Percentiles rank a stretch among this genome's conserved stretches.
Conservation (phyloP, 1,140 invertebrate species). For the Brachystomella parvula region DNA sequence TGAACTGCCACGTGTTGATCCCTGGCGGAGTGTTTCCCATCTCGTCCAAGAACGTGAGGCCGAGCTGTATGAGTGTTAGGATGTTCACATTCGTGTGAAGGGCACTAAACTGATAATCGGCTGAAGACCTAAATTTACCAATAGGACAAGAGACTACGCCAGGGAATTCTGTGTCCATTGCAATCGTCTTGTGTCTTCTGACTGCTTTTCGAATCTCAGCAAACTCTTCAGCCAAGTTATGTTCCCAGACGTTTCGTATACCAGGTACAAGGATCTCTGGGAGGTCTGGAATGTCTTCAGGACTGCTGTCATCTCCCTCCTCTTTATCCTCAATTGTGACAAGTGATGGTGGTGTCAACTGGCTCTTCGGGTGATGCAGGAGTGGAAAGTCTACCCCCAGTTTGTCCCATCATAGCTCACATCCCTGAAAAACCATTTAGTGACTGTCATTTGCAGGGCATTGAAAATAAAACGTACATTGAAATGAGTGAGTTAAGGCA, state of each 20-base stretch:
- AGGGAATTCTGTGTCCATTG: slow-evolving; percentile 99
- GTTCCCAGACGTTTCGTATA: slow-evolving; percentile 93
- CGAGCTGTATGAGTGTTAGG: slow-evolving; percentile 88
- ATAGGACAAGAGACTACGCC: slow-evolving; percentile 98
- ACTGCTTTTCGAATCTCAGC: slow-evolving; percentile 83
- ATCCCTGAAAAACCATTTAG: too few species aligned
- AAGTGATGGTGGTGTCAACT: too few species aligned
- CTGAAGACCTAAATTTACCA: slow-evolving; percentile 87
- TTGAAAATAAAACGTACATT: too few species aligned
- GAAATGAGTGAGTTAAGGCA: too few species aligned
- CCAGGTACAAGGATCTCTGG: too few species aligned
- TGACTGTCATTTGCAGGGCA: too few species aligned
- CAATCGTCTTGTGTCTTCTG: slow-evolving; percentile 83
- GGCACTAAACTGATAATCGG: slow-evolving; percentile 94
- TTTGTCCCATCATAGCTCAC: too few species aligned
- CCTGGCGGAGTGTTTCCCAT: slow-evolving; percentile 81
- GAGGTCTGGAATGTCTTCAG: too few species aligned
- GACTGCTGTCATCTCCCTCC: too few species aligned
- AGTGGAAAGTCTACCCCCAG: too few species aligned
- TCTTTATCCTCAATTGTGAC: too few species aligned
- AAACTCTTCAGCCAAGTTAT: slow-evolving; percentile 95
- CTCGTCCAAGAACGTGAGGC: slow-evolving; percentile 90
- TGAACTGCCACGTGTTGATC: slow-evolving; percentile 91
- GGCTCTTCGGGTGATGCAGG: too few species aligned
- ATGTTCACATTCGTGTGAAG: slow-evolving; percentile 95